Percentiles rank a stretch among this genome's conserved stretches.
These are phyloP conservation scores for Drosophila equinoxialis DNA, from an alignment of 1,140 invertebrate genomes.

Conservation along the genomic window DNA sequence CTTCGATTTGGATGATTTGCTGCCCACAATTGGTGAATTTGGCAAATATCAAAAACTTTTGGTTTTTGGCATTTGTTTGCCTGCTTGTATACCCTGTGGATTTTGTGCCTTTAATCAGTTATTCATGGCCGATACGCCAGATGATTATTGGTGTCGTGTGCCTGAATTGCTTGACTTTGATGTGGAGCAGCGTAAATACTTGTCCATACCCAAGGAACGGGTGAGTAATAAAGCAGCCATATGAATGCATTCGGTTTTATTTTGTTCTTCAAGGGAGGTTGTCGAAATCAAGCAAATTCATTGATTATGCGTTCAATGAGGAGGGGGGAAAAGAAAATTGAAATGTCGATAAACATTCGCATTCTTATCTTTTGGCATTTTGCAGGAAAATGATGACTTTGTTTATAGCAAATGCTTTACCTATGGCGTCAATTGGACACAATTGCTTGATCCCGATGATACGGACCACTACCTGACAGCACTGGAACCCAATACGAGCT, in stretches of 20 bases:
- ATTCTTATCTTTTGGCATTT: constrained; percentile 22
- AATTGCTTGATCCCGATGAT: constrained; percentile 81
- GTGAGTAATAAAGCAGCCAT: constrained; percentile 63
- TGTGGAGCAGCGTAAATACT: constrained; percentile 85
- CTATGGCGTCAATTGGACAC: constrained; percentile 89
- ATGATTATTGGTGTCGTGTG: constrained; percentile 90
- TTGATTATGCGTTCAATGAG: constrained; percentile 48
- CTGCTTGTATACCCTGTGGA: constrained; percentile 93
- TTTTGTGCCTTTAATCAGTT: constrained; percentile 96
- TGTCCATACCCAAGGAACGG: constrained; percentile 87
- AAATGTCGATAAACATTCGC: constrained; percentile 34
- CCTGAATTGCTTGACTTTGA: constrained; percentile 87
- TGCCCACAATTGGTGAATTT: constrained; percentile 93
- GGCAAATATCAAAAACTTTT: constrained; percentile 93
- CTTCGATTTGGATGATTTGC: constrained; percentile 91
- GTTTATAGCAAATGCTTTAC: constrained; percentile 86
- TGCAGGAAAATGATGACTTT: constrained; percentile 83
- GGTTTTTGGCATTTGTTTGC: constrained; percentile 93
- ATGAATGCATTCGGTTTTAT: constrained; percentile 30
- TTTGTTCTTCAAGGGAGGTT: background rate
- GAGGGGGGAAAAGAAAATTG: constrained; percentile 2
- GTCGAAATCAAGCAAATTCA: constrained; percentile 41
- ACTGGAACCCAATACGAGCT: constrained; percentile 84
- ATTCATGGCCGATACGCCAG: constrained; percentile 92
- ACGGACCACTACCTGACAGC: constrained; percentile 55